Base-by-base conservation (phyloP, 1,140 invertebrate genomes). In the Thereuonema tuberculata region DNA sequence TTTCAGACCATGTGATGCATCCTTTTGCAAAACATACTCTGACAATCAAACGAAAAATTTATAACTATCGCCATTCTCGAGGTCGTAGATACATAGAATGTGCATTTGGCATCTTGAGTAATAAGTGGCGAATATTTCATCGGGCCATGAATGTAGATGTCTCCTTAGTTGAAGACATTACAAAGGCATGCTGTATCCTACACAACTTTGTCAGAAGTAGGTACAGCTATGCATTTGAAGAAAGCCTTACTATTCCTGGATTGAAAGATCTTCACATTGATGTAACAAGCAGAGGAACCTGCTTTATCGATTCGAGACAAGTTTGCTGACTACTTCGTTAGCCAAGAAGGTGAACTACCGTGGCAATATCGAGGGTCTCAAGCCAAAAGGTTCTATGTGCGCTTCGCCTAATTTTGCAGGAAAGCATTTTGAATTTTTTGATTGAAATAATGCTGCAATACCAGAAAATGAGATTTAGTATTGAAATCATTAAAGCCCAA, bases 121-220 rank as follows among this genome's bases (percentile, higher is more conserved):
- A n/a, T n/a, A n/a, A n/a, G n/a, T 62, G 46, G 50, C 31, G 17
- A 37, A 37, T 37, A 37, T 37, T 37, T 37, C 31, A 37, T 37
- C 17, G 31, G 31, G 5, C 31, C 31, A 37, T 37, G 31, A 37
- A 37, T 37, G 31, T 37, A 17, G 31, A 37, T 17, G 31, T 9
- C 31, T 9, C 31, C 17, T 37, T 37, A 5, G 31, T 17, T 9
- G 31, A 37, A 37, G 31, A 37, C 17, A 37, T 37, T 17, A 50
- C 21, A 50, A 50, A 50, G 21, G 23, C 9, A 9, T 50, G 9
- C 9, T 24, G 3, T 24, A 14, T 14, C 17, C 17, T 17, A 9
- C 5, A 5, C 5, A 9, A 50, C 5, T 50, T 50, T 50, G 9
- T 9, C 9, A 14, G 48, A 21, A 5, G 17, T 50, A 9, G 48